A percentile compares a stretch with the other conserved stretches of the same genome.
phyloP scores from a whole-genome alignment of 2,113 vertebrate species.

The Nansenia antarctica region DNA sequence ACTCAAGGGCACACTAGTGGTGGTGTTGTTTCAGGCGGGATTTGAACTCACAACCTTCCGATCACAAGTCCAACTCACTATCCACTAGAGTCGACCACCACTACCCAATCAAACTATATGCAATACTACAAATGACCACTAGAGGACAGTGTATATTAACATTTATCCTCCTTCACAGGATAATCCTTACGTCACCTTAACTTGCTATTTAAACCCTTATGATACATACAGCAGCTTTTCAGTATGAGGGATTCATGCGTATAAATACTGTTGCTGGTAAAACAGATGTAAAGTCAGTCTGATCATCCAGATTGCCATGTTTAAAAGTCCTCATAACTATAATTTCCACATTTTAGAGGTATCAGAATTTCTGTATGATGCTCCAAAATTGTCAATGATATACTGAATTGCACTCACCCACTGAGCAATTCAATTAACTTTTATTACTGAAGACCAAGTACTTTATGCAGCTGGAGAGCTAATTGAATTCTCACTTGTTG shows the following conservation, averaged over 20 bases:
- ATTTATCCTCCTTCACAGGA: slow-evolving; percentile 23
- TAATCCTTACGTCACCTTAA: background rate
- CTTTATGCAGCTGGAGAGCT: too few relatives aligned
- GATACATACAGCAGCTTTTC: background rate
- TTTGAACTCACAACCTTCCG: too few relatives aligned
- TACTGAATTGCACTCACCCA: background rate
- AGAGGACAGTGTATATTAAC: slow-evolving; percentile 49
- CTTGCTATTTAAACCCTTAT: background rate
- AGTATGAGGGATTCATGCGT: background rate
- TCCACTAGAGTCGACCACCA: background rate
- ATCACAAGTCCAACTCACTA: background rate
- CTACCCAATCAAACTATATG: background rate
- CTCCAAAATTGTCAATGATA: background rate
- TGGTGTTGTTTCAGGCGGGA: too few relatives aligned
- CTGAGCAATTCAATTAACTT: background rate
- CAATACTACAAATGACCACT: slow-evolving; percentile 34
- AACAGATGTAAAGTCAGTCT: too few relatives aligned
- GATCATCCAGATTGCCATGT: too few relatives aligned
- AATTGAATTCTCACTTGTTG: slow-evolving; percentile 12
- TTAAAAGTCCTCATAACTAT: too few relatives aligned
- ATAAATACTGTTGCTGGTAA: background rate
- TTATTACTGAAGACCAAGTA: too few relatives aligned
- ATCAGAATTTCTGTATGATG: background rate
- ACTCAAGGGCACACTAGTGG: too few relatives aligned
- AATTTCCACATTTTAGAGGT: too few relatives aligned